A percentile compares a stretch with the other conserved stretches of the same genome.
Conservation (phyloP, 2,888 invertebrate species). For the Patella pellucida region DNA sequence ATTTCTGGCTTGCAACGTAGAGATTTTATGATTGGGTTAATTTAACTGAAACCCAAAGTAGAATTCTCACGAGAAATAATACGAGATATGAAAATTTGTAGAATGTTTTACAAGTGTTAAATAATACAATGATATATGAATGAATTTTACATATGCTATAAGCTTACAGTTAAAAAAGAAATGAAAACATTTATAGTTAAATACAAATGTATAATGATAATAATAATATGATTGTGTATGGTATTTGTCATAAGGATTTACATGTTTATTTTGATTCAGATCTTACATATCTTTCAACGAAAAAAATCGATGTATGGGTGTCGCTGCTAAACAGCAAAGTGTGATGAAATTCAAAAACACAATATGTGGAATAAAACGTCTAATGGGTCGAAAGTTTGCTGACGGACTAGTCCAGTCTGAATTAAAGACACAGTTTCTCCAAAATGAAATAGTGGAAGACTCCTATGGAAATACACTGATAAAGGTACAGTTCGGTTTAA, state of each 20-base stretch:
- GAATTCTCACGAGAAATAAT: no score
- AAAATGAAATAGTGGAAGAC: constrained; percentile 83
- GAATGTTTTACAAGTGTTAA: no score
- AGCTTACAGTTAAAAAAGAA: no score
- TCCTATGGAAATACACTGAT: constrained; percentile 88
- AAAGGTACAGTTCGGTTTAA: constrained; percentile 75
- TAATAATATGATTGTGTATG: no score
- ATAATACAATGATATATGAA: no score
- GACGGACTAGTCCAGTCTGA: constrained; percentile 90
- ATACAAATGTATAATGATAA: no score
- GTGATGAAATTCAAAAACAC: constrained; percentile 98
- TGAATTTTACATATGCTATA: no score
- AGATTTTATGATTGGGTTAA: no score
- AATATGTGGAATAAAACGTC: constrained; percentile 90
- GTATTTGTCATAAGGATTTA: not conserved
- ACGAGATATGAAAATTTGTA: no score
- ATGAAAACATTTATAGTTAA: no score
- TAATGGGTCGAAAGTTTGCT: constrained; percentile 89
- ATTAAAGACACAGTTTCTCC: constrained; percentile 77
- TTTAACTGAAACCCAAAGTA: no score
- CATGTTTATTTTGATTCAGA: constrained; percentile 74
- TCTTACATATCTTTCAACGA: constrained; percentile 95
- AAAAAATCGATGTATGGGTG: constrained; percentile 93
- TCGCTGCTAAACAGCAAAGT: constrained; percentile 96
- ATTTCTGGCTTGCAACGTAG: no score